These are phyloP conservation scores for Protosalanx chinensis DNA, from an alignment of 2,797 vertebrate species.

Conservation along the genomic window DNA sequence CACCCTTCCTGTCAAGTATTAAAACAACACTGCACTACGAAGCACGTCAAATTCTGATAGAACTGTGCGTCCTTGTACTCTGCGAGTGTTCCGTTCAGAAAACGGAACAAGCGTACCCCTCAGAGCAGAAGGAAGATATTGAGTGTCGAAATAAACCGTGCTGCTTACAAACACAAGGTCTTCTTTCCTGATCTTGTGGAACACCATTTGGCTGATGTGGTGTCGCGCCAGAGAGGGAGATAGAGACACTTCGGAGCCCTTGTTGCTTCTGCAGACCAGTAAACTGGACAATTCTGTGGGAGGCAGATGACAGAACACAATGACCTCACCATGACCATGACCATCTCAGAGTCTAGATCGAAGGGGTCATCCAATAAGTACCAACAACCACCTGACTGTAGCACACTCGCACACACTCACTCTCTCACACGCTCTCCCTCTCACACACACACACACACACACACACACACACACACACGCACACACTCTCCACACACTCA, in stretches of 20 bases:
- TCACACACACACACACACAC: too few relatives aligned
- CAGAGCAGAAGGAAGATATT: not conserved
- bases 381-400: too few relatives aligned
- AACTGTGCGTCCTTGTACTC: too few relatives aligned
- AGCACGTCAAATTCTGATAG: not conserved
- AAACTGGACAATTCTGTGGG: conserved; percentile 90
- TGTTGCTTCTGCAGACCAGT: conserved; percentile 88
- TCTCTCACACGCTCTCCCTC: too few relatives aligned
- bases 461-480: too few relatives aligned
- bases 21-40: not conserved
- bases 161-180: conserved; percentile 88
- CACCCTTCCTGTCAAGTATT: too few relatives aligned
- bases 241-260: conserved; percentile 77
- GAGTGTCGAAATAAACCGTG: not conserved
- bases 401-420: too few relatives aligned
- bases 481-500: too few relatives aligned
- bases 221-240: conserved; percentile 84
- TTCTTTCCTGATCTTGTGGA: conserved; percentile 97
- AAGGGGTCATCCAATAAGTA: too few relatives aligned
- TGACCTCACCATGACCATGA: not conserved
- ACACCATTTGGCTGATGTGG: conserved; percentile 95
- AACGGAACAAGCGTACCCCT: too few relatives aligned
- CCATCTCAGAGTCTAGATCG: too few relatives aligned
- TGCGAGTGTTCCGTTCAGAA: too few relatives aligned
- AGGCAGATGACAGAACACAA: not conserved